Percentiles rank a stretch among this genome's conserved stretches.
These are phyloP conservation scores for Anthopleura xanthogrammica DNA, from an alignment of 92 coral and sea anemone genomes.

Conservation along the genomic window DNA sequence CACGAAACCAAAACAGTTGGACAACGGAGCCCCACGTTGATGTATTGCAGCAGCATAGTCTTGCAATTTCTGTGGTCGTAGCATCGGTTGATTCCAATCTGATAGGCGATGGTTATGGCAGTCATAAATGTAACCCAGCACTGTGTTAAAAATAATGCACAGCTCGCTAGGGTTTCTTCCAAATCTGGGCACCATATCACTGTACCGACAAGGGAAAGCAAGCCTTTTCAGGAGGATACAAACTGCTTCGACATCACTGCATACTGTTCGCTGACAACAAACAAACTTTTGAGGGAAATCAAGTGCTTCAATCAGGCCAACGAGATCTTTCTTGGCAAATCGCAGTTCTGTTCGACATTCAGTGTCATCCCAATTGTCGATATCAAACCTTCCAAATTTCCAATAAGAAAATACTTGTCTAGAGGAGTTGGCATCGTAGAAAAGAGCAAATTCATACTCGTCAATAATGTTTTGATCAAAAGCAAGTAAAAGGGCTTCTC, in stretches of 20 bases:
- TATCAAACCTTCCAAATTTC: conserved; percentile 20
- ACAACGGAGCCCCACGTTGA: too few relatives aligned
- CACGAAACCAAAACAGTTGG: conserved; percentile 3
- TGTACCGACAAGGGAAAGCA: conserved; percentile 32
- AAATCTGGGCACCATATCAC: conserved; percentile 29
- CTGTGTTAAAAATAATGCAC: conserved; percentile 29
- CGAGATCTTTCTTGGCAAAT: conserved; percentile 22
- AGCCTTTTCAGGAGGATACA: conserved; percentile 27
- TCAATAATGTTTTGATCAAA: conserved; percentile 13
- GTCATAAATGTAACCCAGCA: conserved; percentile 7
- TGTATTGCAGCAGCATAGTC: too few relatives aligned
- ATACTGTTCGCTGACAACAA: conserved; percentile 15
- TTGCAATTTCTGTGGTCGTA: too few relatives aligned
- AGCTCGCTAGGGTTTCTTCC: conserved; percentile 16
- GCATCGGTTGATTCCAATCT: conserved; percentile 14
- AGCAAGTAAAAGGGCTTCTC: conserved; percentile 19
- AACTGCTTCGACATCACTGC: conserved; percentile 16
- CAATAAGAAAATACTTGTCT: conserved; percentile 24
- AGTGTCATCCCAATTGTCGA: conserved; percentile 21
- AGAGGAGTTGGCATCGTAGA: conserved; percentile 27
- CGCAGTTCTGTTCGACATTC: conserved; percentile 20
- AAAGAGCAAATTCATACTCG: conserved; percentile 22
- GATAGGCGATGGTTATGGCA: conserved; percentile 14
- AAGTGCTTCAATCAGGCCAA: background rate
- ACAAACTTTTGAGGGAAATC: conserved; percentile 15